Evolutionary conservation across 2,888 invertebrate genomes (phyloP).

Genomic region (Anthophora plumipes): DNA sequence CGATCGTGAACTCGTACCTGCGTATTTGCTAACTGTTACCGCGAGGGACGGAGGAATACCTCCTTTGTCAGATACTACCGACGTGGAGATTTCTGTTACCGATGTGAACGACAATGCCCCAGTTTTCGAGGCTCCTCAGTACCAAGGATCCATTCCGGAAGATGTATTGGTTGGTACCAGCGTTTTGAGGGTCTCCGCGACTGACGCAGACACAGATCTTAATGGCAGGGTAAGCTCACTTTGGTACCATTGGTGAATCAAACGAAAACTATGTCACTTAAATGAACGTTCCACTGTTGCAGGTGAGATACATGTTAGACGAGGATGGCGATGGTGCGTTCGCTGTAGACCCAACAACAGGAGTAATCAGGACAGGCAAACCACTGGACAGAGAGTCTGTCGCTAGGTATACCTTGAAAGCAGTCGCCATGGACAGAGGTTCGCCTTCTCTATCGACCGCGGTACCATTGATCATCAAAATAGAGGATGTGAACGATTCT

Average conservation of each 20-base stretch:
- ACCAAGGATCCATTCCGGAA: conserved; percentile 93
- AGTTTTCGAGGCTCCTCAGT: conserved; percentile 92
- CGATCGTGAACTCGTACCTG: conserved; percentile 92
- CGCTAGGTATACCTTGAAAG: conserved; percentile 93
- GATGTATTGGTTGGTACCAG: conserved; percentile 94
- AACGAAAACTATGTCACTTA: too few relatives aligned
- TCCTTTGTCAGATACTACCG: conserved; percentile 96
- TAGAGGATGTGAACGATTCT: conserved; percentile 96
- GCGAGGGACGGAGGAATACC: conserved; percentile 97
- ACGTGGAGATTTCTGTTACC: conserved; percentile 96
- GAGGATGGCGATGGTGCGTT: conserved; percentile 96
- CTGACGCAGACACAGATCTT: conserved; percentile 93
- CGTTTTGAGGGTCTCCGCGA: conserved; percentile 91
- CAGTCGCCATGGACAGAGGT: conserved; percentile 96
- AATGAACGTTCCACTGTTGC: neutral
- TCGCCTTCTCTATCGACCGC: conserved; percentile 90
- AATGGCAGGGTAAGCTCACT: conserved; percentile 90
- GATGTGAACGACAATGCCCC: conserved; percentile 99
- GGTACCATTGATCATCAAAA: conserved; percentile 90
- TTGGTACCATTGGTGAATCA: too few relatives aligned
- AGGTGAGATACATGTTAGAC: conserved; percentile 89
- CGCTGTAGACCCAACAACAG: conserved; percentile 95
- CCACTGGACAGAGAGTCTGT: conserved; percentile 96
- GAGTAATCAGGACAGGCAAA: conserved; percentile 95
- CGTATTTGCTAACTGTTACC: conserved; percentile 95